Percentiles rank a stretch among this genome's conserved stretches.
Conservation (phyloP, 2,797 vertebrate genomes). For the Lates japonicus region DNA sequence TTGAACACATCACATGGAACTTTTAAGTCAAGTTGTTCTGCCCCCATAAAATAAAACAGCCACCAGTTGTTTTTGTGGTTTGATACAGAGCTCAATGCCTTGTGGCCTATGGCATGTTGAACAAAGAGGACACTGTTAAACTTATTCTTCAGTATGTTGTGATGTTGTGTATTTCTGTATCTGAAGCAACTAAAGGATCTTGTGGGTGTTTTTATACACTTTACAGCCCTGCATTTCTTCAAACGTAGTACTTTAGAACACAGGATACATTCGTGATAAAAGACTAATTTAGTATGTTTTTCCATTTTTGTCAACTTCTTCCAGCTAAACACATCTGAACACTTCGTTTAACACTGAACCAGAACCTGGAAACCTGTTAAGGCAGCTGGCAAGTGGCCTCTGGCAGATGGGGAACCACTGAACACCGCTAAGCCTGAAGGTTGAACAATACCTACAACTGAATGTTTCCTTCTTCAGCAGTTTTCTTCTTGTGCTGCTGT, state of each 20-base stretch:
- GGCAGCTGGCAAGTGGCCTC: slow-evolving; percentile 32
- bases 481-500: neutral
- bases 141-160: no score
- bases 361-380: slow-evolving; percentile 34
- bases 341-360: slow-evolving; percentile 31
- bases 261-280: neutral
- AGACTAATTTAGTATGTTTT: neutral
- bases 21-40: neutral
- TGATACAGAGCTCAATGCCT: neutral
- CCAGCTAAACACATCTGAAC: neutral
- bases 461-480: slow-evolving; percentile 20
- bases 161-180: neutral
- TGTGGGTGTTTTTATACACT: no score
- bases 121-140: slow-evolving; percentile 17
- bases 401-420: slow-evolving; percentile 41
- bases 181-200: no score
- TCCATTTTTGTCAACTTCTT: neutral
- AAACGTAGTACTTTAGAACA: neutral
- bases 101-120: neutral
- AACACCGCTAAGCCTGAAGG: slow-evolving; percentile 26
- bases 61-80: neutral
- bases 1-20: neutral
- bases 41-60: neutral
- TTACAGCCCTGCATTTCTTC: neutral
- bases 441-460: slow-evolving; percentile 46